These are phyloP conservation scores for Oophaga pumilio DNA, from an alignment of 2,113 vertebrate species.

Conservation along the genomic window DNA sequence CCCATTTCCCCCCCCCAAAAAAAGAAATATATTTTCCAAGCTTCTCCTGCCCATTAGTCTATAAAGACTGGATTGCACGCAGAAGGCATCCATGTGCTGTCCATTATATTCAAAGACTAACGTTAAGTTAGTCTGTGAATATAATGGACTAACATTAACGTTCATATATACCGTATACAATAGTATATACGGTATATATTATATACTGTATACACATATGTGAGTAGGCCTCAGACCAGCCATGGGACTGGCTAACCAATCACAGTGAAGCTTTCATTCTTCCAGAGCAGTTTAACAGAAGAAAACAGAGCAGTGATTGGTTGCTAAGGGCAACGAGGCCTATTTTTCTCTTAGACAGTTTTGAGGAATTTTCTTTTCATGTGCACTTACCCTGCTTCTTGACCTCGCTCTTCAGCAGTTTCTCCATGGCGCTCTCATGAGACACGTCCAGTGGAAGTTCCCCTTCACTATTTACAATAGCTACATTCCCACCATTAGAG, in stretches of 20 bases:
- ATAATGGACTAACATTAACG: no score
- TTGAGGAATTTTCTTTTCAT: not conserved
- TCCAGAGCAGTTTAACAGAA: not conserved
- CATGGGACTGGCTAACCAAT: not conserved
- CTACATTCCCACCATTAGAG: conserved; percentile 75
- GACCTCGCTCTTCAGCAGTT: conserved; percentile 76
- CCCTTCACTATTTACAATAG: conserved; percentile 79
- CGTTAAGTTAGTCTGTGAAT: no score
- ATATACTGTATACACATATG: no score
- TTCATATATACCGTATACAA: no score
- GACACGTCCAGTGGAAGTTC: conserved; percentile 80
- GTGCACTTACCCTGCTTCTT: conserved; percentile 76
- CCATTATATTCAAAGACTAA: no score
- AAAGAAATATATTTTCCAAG: no score
- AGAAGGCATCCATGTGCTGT: no score
- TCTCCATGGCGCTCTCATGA: conserved; percentile 77
- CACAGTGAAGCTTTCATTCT: not conserved
- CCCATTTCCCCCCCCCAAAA: no score
- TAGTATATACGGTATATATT: no score
- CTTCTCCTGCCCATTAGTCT: no score
- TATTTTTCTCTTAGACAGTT: not conserved
- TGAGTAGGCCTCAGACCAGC: no score
- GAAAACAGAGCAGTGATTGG: not conserved
- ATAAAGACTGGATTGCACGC: no score
- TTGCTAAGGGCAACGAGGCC: not conserved